These are phyloP conservation scores for Etheostoma spectabile DNA, from an alignment of 2,113 vertebrate genomes.

Conservation along the genomic window DNA sequence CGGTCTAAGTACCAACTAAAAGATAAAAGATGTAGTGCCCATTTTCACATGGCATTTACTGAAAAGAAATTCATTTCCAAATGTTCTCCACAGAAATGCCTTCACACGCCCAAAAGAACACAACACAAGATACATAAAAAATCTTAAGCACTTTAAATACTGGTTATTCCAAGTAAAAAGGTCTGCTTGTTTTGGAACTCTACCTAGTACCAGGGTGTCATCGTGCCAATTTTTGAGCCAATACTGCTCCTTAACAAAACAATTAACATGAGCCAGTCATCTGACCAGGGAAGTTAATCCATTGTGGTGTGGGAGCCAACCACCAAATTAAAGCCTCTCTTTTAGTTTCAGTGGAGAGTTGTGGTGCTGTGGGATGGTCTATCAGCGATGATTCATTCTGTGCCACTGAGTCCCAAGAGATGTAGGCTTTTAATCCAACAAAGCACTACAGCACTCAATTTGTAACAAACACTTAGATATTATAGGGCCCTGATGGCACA, in stretches of 20 bases:
- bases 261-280: conserved; percentile 11
- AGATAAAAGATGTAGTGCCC: conserved; percentile 44
- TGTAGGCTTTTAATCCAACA: conserved; percentile 25
- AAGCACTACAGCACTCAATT: background rate
- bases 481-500: conserved; percentile 3
- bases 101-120: conserved; percentile 1
- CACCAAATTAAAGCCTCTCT: conserved; percentile 31
- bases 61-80: conserved; percentile 36
- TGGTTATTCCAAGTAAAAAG: background rate
- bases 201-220: conserved; percentile 17
- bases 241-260: conserved; percentile 9
- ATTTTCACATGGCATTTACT: conserved; percentile 11
- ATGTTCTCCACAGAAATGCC: conserved; percentile 21
- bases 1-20: conserved; percentile 20
- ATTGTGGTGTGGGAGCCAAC: conserved; percentile 33
- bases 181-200: background rate
- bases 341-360: conserved; percentile 41
- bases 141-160: background rate
- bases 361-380: conserved; percentile 1
- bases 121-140: conserved; percentile 12
- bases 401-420: conserved; percentile 18
- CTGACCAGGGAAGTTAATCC: conserved; percentile 26
- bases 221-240: conserved; percentile 28
- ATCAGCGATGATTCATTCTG: conserved; percentile 18
- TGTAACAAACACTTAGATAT: background rate